Base-by-base conservation (phyloP, 1,140 invertebrate genomes). In the Asbolus verrucosus region DNA sequence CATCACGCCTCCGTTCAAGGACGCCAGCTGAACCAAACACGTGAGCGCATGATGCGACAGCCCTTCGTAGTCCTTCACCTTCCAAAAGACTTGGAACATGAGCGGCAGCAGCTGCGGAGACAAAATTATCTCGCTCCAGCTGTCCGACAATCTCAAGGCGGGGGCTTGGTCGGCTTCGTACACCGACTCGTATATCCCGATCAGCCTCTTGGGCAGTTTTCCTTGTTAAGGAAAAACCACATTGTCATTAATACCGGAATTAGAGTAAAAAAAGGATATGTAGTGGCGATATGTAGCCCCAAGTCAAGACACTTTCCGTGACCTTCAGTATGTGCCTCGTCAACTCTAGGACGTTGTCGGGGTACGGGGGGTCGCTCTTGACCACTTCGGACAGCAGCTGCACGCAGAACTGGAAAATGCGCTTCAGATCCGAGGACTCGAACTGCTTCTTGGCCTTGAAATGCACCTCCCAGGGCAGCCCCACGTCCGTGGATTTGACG, bases 391-490 rank as follows among this genome's bases (percentile, higher is more conserved):
- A 77, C 6, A 81, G 60, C 14, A 81, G 69, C 41, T 74, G 73
- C 1, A 82, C 21, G 65, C 77, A 79, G 74, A 82, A 81, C 33
- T 77, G 65, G 80, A 96, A 94, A 75, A 96, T 94, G 71, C 87
- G 85, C 74, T 90, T 91, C 67, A 96, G 82, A 80, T 94, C 91
- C 66, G 85, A 85, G 21, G 83, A 87, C 84, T 96, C 93, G 87
- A 96, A 96, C 36, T 91, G 86, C 75, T 89, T 90, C 81, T 96
- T 96, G 16, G 92, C 89, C 78, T 88, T 88, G 72, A 91, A 90
- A 81, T 96, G 93, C n/a, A 90, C 87, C 82, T 94, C 92, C 91
- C 91, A 95, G 9, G 92, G 90, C 33, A 96, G 81, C 6, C 93
- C 93, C 36, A 94, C 89, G 83, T 94, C 92, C 14, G 92, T 90